phyloP scores from a whole-genome alignment of 2,888 invertebrate species.

The Sinohyriopsis cumingii region DNA sequence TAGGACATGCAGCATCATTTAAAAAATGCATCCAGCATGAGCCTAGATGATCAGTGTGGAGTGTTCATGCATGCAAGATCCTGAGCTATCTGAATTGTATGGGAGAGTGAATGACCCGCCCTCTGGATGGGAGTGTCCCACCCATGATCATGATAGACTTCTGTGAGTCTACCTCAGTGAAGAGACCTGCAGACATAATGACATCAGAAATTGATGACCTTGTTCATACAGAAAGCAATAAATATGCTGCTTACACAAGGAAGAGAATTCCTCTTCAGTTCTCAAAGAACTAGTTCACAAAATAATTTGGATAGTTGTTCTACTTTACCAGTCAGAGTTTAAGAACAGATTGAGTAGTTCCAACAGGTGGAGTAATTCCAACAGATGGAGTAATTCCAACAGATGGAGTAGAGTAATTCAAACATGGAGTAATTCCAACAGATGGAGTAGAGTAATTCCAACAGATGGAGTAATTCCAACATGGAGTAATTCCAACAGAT shows the following conservation, averaged over 20 bases:
- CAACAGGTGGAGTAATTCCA: constrained; percentile 63
- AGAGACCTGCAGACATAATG: background rate
- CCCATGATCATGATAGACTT: background rate
- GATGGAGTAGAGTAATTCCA: constrained; percentile 64
- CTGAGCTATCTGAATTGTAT: constrained; percentile 81
- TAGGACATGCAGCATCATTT: constrained; percentile 59
- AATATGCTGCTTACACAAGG: constrained; percentile 36
- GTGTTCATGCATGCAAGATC: no score
- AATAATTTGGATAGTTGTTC: constrained; percentile 1
- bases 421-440: constrained; percentile 63
- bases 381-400: constrained; percentile 63
- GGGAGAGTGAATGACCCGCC: constrained; percentile 18
- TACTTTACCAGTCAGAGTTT: constrained; percentile 59
- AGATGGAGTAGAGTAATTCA: no score
- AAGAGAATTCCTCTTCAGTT: constrained; percentile 25
- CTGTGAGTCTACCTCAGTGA: constrained; percentile 11
- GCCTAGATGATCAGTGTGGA: constrained; percentile 78
- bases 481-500: constrained; percentile 62
- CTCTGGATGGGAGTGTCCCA: constrained; percentile 35
- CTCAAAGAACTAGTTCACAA: background rate
- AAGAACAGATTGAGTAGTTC: constrained; percentile 62
- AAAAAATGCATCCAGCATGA: constrained; percentile 73
- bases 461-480: constrained; percentile 63
- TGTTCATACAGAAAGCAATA: constrained; percentile 40
- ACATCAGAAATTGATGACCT: constrained; percentile 33